These are phyloP conservation scores for Tympanoctomys barrerae DNA, from an alignment of 2,797 vertebrate species.

Conservation along the genomic window DNA sequence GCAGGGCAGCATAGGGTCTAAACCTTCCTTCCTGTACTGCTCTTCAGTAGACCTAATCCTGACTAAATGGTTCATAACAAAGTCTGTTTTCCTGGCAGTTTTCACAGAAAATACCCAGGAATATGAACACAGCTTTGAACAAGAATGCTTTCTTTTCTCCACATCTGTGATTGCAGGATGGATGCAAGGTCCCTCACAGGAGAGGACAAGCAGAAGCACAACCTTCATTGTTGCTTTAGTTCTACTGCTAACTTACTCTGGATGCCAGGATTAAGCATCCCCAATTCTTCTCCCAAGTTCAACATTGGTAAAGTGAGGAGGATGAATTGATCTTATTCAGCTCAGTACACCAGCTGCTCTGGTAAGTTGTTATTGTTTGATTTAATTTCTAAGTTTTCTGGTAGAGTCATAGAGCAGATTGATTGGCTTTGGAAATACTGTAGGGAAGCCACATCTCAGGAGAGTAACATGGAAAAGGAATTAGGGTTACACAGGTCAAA, in stretches of 20 bases:
- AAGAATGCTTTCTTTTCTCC: neutral
- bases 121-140: neutral
- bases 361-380: neutral
- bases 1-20: fast-evolving
- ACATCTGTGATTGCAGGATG: neutral
- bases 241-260: neutral
- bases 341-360: neutral
- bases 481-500: slow-evolving; percentile 59
- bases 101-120: neutral
- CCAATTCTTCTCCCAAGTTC: neutral
- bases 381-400: slow-evolving; percentile 27
- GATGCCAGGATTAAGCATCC: neutral
- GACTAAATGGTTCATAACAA: neutral
- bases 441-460: slow-evolving; percentile 53
- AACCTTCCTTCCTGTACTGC: neutral
- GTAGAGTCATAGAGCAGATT: neutral
- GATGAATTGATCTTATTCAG: neutral
- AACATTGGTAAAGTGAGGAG: neutral
- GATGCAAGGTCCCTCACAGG: neutral
- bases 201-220: neutral
- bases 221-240: neutral
- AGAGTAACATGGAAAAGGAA: slow-evolving; percentile 74
- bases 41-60: neutral
- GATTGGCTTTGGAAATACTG: neutral
- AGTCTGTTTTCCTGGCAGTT: neutral